Percentiles rank a stretch among this genome's conserved stretches.
These are phyloP conservation scores for Dromaius novaehollandiae DNA, from an alignment of 2,113 vertebrate species.

Conservation along the genomic window DNA sequence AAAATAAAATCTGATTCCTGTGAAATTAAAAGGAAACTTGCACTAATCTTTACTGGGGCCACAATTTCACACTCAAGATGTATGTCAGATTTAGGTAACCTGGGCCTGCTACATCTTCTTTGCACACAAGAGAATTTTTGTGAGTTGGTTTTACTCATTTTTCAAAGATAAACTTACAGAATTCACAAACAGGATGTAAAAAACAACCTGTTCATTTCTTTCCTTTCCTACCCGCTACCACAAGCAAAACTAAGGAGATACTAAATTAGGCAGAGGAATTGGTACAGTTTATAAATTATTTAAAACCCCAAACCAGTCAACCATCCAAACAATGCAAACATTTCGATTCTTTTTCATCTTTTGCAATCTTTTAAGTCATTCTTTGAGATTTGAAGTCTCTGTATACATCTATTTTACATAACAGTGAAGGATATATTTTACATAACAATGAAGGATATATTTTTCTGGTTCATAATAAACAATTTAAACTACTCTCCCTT, in stretches of 20 bases:
- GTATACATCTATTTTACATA: not conserved
- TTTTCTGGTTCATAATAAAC: not conserved
- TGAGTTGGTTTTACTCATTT: not conserved
- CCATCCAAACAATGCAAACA: not conserved
- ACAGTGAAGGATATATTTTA: not conserved
- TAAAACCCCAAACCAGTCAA: not conserved
- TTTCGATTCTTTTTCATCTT: not conserved
- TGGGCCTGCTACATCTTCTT: not conserved
- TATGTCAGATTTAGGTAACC: not conserved
- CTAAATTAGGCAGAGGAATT: not conserved
- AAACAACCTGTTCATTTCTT: not conserved
- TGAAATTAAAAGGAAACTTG: not conserved
- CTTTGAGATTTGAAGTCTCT: not conserved
- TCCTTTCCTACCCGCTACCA: not conserved
- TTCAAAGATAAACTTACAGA: not conserved
- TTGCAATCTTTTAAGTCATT: not conserved
- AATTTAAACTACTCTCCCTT: not conserved
- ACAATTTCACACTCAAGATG: not conserved
- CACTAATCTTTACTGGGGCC: not conserved
- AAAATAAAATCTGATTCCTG: not conserved
- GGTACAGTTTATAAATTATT: not conserved
- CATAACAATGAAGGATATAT: fast-evolving
- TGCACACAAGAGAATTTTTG: not conserved
- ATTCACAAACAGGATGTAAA: not conserved
- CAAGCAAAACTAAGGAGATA: not conserved